Conservation (phyloP, 2,797 vertebrate genomes). For the Urosaurus nigricauda region DNA sequence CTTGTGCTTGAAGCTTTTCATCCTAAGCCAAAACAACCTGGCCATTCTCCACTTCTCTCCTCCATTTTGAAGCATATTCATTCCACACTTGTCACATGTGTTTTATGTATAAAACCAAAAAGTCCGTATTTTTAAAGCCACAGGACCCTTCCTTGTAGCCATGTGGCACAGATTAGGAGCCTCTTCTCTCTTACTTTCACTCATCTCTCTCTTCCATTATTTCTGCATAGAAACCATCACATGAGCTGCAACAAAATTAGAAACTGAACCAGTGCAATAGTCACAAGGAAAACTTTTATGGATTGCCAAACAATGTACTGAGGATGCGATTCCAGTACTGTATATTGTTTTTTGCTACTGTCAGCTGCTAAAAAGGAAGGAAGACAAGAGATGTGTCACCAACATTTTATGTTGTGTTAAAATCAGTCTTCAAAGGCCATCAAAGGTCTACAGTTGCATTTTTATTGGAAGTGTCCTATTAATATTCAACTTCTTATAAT, state of each 20-base stretch:
- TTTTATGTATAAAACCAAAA: too few relatives aligned
- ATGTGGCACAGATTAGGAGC: neutral
- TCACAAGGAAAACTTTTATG: neutral
- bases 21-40: neutral
- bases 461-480: too few relatives aligned
- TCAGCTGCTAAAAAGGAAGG: neutral
- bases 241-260: constrained; percentile 6
- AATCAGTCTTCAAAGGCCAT: neutral
- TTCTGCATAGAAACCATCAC: neutral
- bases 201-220: neutral
- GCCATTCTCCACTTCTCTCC: neutral
- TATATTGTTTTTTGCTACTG: neutral
- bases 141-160: neutral
- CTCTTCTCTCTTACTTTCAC: neutral
- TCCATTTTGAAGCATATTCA: neutral
- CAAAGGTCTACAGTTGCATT: neutral
- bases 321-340: neutral
- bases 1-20: neutral
- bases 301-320: constrained; percentile 1
- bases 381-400: neutral
- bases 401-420: neutral
- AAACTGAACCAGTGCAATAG: neutral
- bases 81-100: neutral
- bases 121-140: neutral
- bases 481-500: too few relatives aligned